Evolutionary conservation across 2,797 vertebrate genomes (phyloP).

Genomic region (Sciaenops ocellatus): DNA sequence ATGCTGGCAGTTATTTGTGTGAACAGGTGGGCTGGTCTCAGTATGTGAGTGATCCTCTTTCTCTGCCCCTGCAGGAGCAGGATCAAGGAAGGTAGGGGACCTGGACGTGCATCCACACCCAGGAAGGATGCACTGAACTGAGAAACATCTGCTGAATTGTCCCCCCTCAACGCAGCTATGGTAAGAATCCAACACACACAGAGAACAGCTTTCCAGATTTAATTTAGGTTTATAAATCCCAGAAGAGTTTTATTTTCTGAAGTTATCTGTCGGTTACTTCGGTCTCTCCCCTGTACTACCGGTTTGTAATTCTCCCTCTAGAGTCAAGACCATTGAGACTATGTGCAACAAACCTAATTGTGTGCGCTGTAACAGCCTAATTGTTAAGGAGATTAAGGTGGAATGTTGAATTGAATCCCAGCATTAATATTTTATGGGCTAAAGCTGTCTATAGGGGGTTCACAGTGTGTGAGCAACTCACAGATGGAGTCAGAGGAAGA

Average conservation of each 20-base stretch:
- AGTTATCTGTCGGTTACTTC: slow-evolving; percentile 27
- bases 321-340: slow-evolving; percentile 51
- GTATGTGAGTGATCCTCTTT: slow-evolving; percentile 82
- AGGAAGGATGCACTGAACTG: slow-evolving; percentile 78
- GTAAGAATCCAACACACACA: slow-evolving; percentile 76
- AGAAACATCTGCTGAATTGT: slow-evolving; percentile 81
- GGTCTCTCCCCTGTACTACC: slow-evolving; percentile 9
- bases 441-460: slow-evolving; percentile 83
- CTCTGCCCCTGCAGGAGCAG: slow-evolving; percentile 79
- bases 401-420: slow-evolving; percentile 84
- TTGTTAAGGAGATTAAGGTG: slow-evolving; percentile 81
- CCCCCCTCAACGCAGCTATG: slow-evolving; percentile 74
- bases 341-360: slow-evolving; percentile 57
- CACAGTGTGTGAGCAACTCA: slow-evolving; percentile 78
- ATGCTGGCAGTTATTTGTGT: slow-evolving; percentile 74
- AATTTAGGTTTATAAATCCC: slow-evolving; percentile 30
- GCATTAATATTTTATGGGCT: slow-evolving; percentile 87
- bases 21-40: slow-evolving; percentile 79
- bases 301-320: slow-evolving; percentile 49
- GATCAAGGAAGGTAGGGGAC: slow-evolving; percentile 80
- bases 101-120: slow-evolving; percentile 74
- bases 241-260: slow-evolving; percentile 29
- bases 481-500: slow-evolving; percentile 82
- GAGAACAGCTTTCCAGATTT: slow-evolving; percentile 22
- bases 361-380: slow-evolving; percentile 63